Percentiles rank a stretch among this genome's conserved stretches.
phyloP scores from a whole-genome alignment of 92 coral and sea anemone species.

The Zoanthus gigantus region DNA sequence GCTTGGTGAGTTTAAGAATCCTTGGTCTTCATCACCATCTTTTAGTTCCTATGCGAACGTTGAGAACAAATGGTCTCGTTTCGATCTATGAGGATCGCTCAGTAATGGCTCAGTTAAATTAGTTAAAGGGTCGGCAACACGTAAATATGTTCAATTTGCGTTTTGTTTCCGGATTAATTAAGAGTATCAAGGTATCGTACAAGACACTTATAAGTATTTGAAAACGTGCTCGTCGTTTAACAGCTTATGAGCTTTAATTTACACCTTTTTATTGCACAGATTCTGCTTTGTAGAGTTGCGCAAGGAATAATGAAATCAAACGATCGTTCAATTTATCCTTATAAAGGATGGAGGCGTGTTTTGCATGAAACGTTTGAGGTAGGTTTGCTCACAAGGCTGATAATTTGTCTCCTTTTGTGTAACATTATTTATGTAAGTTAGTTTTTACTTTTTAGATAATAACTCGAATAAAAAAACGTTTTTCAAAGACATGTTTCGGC shows the following conservation, averaged over 20 bases:
- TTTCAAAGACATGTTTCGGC: too few species aligned
- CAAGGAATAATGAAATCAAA: constrained; percentile 71
- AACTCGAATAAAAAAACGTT: too few species aligned
- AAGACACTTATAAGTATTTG: neutral
- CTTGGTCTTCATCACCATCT: neutral
- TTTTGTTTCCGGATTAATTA: too few species aligned
- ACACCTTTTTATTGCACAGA: constrained; percentile 23
- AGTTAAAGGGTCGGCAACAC: neutral
- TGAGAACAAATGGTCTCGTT: neutral
- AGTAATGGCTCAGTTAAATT: neutral
- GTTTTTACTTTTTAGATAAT: too few species aligned
- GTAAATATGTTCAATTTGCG: too few species aligned
- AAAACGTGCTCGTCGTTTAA: neutral
- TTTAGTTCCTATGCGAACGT: too few species aligned
- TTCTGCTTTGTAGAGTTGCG: constrained; percentile 73
- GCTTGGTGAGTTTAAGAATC: constrained; percentile 51
- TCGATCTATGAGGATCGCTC: neutral
- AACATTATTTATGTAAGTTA: too few species aligned
- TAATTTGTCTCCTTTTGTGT: too few species aligned
- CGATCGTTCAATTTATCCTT: constrained; percentile 39
- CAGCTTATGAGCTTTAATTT: neutral
- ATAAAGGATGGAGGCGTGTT: constrained; percentile 44
- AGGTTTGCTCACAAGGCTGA: neutral
- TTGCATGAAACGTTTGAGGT: constrained; percentile 65
- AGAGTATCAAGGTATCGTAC: too few species aligned